Evolutionary conservation across 2,888 invertebrate species (phyloP), one percentile per base, ranked within the genome.

Genomic region (Rhagonycha fulva): DNA sequence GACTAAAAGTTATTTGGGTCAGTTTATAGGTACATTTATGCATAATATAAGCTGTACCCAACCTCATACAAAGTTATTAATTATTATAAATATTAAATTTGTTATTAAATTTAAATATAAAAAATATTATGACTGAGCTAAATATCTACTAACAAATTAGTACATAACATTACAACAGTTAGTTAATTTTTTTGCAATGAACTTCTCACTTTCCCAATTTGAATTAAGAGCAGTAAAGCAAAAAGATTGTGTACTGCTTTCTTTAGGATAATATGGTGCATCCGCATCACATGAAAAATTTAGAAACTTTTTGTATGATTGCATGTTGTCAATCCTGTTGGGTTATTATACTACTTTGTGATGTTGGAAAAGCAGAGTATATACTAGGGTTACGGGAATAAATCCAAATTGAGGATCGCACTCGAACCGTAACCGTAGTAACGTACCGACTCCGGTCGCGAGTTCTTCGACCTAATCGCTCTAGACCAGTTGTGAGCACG

Each of bases 401-500:
- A 75, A 75, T 70, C 75, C 70, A 68, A 67, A 75, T 71, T 60
- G 68, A 66, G 47, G 47, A 47, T 62, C 61, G 71, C 28, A 67
- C 71, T 69, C 62, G 30, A 47, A 71, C 19, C 69, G 75, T 70
- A 24, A 62, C 60, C 78, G 78, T 73, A 78, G 78, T 78, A 78
- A 75, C 74, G 72, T 71, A 68, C 71, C 32, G 67, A 47, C 78
- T 68, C 32, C 76, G 76, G 78, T 74, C 75, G 74, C 73, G 77
- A 78, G 82, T 79, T 76, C 82, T 79, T 81, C 82, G 83, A 83
- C 82, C 82, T 82, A 82, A 82, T 81, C 80, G 72, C 80, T 66
- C 79, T 80, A 78, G 80, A 77, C 76, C 79, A 80, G 79, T 76
- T 75, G 77, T 80, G 80, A 77, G 78, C 80, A 82, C 80, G 81